Base-by-base conservation (phyloP, 2,888 invertebrate species). In the Caenorhabditis sp. region DNA sequence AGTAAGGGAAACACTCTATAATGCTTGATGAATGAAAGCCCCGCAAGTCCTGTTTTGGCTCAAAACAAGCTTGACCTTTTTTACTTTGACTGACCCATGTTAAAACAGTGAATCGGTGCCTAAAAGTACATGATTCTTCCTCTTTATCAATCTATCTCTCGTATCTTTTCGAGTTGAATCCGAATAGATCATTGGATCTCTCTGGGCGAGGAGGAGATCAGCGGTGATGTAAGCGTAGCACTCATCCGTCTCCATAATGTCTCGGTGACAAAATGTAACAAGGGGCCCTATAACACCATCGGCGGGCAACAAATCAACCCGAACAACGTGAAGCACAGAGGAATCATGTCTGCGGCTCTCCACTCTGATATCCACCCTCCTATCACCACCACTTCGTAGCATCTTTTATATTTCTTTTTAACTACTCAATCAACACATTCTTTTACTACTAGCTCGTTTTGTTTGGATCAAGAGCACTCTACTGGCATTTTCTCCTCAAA, bases 271-370 rank as follows among this genome's bases (percentile, higher is more conserved):
- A 47, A 47, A 47, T 32, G 55, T 56, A 32, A 32, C 55, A 56
- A 18, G 32, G 53, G 13, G 24, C 24, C 32, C 64, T 64, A 64
- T 50, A 74, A 65, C 65, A 72, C 62, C 74, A 67, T 67, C 67
- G 68, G 32, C 55, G 68, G 67, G 68, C 69, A 77, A 77, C 77
- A 77, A 77, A 77, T 77, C 77, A 77, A 77, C 68, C 55, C 68
- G 61, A 77, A 77, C 67, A 72, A 72, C 72, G 20, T 35, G 60
- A 20, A 50, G 61, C 61, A 26, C 60, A 61, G 50, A 53, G 51
- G 71, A 26, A 71, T 61, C 40, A 26, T 56, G 53, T 64, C 55
- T 22, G 50, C 44, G 47, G 58, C 35, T 51, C 51, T 61, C 18
- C 13, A 35, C 58, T 58, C 32, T 35, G n/a, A n/a, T 58, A n/a